Evolutionary conservation across 1,140 invertebrate genomes (phyloP).

Genomic region (Macrostomum lignano): DNA sequence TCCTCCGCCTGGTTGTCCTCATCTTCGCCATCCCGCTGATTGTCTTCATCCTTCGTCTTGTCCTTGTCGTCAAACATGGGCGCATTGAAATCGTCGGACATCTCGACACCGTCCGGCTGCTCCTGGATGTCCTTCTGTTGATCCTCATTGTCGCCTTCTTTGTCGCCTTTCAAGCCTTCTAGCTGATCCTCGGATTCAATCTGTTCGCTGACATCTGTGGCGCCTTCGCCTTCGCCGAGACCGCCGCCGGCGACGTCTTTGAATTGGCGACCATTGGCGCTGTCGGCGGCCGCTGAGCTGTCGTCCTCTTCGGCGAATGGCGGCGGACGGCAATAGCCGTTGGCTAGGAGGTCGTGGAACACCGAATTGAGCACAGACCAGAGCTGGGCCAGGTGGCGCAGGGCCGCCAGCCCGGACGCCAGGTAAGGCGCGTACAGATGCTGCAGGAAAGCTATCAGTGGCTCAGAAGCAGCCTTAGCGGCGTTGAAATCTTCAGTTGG

Average conservation of each 20-base stretch:
- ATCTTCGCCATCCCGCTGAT: constrained; percentile 36
- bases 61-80: constrained; percentile 16
- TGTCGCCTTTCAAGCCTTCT: constrained; percentile 38
- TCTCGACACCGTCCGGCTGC: constrained; percentile 4
- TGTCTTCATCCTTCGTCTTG: constrained; percentile 13
- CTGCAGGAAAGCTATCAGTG: no score
- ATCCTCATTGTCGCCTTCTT: constrained; percentile 16
- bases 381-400: no score
- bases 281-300: constrained; percentile 12
- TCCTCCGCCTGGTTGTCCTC: constrained; percentile 33
- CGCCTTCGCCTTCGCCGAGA: constrained; percentile 57
- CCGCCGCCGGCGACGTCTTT: constrained; percentile 37
- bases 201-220: constrained; percentile 64
- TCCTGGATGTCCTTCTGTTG: constrained; percentile 3
- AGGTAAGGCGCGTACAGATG: no score
- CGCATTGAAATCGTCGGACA: constrained; percentile 16
- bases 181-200: constrained; percentile 15
- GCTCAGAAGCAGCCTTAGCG: no score
- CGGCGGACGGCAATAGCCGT: constrained; percentile 14
- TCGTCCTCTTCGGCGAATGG: constrained; percentile 8
- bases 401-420: no score
- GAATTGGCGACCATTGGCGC: constrained; percentile 30
- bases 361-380: no score
- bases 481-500: no score
- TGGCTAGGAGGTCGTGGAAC: no score